phyloP scores from a whole-genome alignment of 2,113 vertebrate genomes.

The Rafetus swinhoei region DNA sequence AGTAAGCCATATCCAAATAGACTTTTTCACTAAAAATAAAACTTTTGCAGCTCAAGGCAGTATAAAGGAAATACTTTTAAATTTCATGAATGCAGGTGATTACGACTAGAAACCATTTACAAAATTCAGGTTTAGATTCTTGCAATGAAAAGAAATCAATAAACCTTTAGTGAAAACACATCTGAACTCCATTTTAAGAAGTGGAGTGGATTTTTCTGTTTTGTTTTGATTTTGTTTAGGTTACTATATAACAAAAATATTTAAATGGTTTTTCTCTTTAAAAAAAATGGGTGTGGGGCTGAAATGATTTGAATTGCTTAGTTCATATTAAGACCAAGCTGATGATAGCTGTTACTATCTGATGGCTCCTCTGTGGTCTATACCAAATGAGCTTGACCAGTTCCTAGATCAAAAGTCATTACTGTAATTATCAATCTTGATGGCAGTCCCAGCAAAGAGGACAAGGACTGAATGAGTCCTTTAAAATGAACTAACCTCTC shows the following conservation, averaged over 20 bases:
- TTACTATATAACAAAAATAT: not conserved
- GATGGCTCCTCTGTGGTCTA: not conserved
- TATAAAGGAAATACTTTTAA: not conserved
- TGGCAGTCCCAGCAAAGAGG: constrained; percentile 36
- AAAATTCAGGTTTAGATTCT: not conserved
- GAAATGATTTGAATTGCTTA: not conserved
- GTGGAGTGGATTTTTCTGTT: not conserved
- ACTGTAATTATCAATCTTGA: constrained; percentile 48
- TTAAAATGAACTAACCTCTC: constrained; percentile 47
- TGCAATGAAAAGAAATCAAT: not conserved
- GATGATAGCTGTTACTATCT: not conserved
- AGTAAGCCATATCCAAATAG: not conserved
- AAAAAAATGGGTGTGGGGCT: not conserved
- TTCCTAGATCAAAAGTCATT: constrained; percentile 37
- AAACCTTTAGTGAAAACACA: not conserved
- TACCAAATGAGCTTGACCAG: constrained; percentile 23
- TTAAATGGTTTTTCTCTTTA: not conserved
- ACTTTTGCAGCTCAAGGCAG: not conserved
- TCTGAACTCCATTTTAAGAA: not conserved
- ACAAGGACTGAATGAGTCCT: constrained; percentile 24
- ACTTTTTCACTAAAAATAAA: not conserved
- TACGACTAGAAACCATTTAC: not conserved
- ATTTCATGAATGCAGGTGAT: not conserved
- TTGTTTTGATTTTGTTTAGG: not conserved
- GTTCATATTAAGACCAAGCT: not conserved